These are phyloP conservation scores for Dreissena rostriformis DNA, from an alignment of 1,140 invertebrate species.

Conservation along the genomic window DNA sequence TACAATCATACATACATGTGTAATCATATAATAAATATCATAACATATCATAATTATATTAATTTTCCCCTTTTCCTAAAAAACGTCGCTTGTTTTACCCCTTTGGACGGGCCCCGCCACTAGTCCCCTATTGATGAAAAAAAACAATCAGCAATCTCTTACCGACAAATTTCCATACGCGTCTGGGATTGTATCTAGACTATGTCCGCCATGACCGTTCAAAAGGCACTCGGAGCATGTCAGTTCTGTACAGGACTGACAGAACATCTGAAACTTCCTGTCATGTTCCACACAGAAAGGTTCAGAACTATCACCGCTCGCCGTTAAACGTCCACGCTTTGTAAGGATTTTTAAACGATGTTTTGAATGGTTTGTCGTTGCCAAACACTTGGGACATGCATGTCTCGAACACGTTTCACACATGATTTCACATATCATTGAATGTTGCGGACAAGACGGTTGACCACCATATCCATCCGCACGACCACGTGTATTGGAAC, in stretches of 20 bases:
- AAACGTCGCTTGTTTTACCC: not conserved
- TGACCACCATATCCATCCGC: not conserved
- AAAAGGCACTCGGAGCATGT: slow-evolving; percentile 24
- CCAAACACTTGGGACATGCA: slow-evolving; percentile 32
- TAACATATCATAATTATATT: no score
- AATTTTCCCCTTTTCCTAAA: no score
- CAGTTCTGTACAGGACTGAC: slow-evolving; percentile 7
- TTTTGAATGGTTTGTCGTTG: not conserved
- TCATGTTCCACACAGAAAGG: not conserved
- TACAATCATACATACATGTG: no score
- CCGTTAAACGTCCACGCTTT: not conserved
- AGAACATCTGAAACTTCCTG: slow-evolving; percentile 8
- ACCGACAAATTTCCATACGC: slow-evolving; percentile 14
- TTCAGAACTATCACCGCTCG: not conserved
- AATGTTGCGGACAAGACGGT: slow-evolving; percentile 40
- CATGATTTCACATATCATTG: slow-evolving; percentile 36
- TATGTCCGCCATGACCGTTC: slow-evolving; percentile 6
- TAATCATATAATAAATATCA: no score
- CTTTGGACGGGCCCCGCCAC: not conserved
- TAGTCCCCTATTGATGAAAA: not conserved
- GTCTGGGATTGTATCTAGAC: slow-evolving; percentile 9
- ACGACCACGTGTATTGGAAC: not conserved
- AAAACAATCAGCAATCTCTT: not conserved
- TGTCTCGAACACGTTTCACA: slow-evolving; percentile 28
- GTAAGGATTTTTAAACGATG: not conserved